Base-by-base conservation (phyloP, 1,140 invertebrate genomes). In the Radopholus similis region DNA sequence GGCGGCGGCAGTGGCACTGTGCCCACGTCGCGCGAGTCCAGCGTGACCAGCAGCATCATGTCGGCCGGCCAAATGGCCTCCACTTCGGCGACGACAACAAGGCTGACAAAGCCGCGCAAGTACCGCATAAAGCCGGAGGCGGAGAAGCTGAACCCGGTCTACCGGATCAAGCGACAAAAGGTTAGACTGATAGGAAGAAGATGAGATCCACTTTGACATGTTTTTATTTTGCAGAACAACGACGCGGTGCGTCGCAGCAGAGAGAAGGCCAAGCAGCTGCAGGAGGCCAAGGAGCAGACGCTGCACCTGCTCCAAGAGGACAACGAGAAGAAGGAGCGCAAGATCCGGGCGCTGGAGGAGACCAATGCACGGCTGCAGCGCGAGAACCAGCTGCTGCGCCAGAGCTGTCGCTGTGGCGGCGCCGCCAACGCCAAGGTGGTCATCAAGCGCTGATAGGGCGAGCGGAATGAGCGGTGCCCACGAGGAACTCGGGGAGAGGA, bases 191-290 rank as follows among this genome's bases (percentile, higher is more conserved):
- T n/a, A 47, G n/a, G 26, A 47, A 8, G 13, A 47, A 47, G 6
- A 8, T 47, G n/a, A n/a, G n/a, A n/a, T 37, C 40, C 9, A 35
- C 23, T 11, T 58, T 44, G 11, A 9, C 37, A 21, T 15, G 2
- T 5, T 47, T 58, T 13, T n/a, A 11, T 44, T 11, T 18, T 62
- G 26, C 30, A 73, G 72, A 73, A 75, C 32, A 73, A 73, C 38
- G 72, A 73, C 34, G 72, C 72, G 15, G 72, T 73, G 13, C 72
- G 72, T 3, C 72, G 72, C 13, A 59, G 49, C 18, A 37, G 72
- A 30, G 73, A 70, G 5, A 73, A 73, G 66, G 72, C 72, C 15
- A 73, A 75, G 57, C 42, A 42, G 21, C 21, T 53, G 15, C 63
- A 68, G 34, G 51, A 42, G 53, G 73, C 64, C 23, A 72, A 72